phyloP scores from a whole-genome alignment of 2,113 vertebrate species.

The Nannobrachium achirus region DNA sequence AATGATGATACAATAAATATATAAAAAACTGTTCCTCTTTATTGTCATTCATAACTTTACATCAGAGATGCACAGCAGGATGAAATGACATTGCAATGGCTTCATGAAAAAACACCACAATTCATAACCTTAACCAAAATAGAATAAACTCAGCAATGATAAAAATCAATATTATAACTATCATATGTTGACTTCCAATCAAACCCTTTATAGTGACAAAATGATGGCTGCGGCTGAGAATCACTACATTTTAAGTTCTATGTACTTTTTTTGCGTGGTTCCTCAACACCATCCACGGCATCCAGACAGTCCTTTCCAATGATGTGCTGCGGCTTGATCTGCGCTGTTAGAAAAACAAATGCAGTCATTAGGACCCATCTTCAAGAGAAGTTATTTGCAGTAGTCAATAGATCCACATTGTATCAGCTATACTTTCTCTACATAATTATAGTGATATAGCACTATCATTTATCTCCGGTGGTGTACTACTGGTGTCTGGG shows the following conservation, averaged over 20 bases:
- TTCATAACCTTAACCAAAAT: no score
- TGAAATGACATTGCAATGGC: no score
- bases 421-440: background rate
- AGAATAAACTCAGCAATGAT: no score
- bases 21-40: background rate
- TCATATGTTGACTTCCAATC: no score
- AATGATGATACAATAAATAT: no score
- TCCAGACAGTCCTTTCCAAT: constrained; percentile 88
- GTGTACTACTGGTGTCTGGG: no score
- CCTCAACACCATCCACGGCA: constrained; percentile 94
- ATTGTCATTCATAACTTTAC: background rate
- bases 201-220: background rate
- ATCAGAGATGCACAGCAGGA: no score
- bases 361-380: constrained; percentile 3
- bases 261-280: constrained; percentile 91
- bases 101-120: no score
- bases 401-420: background rate
- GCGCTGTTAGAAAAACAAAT: constrained; percentile 80
- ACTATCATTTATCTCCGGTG: background rate
- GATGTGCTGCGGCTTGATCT: constrained; percentile 90
- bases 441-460: constrained; percentile 30
- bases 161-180: no score
- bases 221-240: background rate
- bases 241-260: background rate
- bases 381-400: background rate